Evolutionary conservation across 2,888 invertebrate species (phyloP).

Genomic region (Hipparchia sbordonii): DNA sequence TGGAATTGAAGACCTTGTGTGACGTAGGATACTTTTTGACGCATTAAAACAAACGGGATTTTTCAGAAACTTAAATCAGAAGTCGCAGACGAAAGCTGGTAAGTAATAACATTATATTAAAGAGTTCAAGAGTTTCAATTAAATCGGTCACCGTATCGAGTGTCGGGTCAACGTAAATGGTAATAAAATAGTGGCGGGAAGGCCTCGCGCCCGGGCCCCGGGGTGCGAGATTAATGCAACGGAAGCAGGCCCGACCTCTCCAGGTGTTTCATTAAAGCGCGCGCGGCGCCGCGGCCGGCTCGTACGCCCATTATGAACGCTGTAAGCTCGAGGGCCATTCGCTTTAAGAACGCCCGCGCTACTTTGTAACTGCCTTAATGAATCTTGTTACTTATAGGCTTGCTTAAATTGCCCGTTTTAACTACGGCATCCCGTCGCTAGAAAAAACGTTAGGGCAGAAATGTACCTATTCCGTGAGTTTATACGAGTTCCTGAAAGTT

Average conservation of each 20-base stretch:
- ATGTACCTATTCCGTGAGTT: background rate
- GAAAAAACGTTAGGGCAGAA: slow-evolving; percentile 54
- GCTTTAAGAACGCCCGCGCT: slow-evolving; percentile 81
- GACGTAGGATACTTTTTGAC: no score
- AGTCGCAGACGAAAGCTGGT: background rate
- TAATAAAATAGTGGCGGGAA: slow-evolving; percentile 46
- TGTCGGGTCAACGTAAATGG: slow-evolving; percentile 42
- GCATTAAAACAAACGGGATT: no score
- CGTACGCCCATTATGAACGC: slow-evolving; percentile 79
- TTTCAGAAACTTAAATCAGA: no score
- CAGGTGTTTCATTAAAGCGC: slow-evolving; percentile 82
- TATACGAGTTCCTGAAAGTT: background rate
- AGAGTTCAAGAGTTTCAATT: slow-evolving; percentile 1
- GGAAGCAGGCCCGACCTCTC: slow-evolving; percentile 77
- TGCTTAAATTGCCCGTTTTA: slow-evolving; percentile 78
- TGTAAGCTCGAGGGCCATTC: slow-evolving; percentile 81
- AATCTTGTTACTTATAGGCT: slow-evolving; percentile 82
- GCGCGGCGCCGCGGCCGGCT: slow-evolving; percentile 74
- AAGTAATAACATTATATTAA: background rate
- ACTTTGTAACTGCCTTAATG: slow-evolving; percentile 82
- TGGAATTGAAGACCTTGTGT: no score
- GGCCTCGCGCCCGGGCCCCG: slow-evolving; percentile 30
- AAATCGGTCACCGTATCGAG: slow-evolving; percentile 11
- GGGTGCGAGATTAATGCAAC: slow-evolving; percentile 75
- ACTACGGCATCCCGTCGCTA: slow-evolving; percentile 52